Conservation (phyloP, 2,888 invertebrate genomes). For the Agriotes lineatus region DNA sequence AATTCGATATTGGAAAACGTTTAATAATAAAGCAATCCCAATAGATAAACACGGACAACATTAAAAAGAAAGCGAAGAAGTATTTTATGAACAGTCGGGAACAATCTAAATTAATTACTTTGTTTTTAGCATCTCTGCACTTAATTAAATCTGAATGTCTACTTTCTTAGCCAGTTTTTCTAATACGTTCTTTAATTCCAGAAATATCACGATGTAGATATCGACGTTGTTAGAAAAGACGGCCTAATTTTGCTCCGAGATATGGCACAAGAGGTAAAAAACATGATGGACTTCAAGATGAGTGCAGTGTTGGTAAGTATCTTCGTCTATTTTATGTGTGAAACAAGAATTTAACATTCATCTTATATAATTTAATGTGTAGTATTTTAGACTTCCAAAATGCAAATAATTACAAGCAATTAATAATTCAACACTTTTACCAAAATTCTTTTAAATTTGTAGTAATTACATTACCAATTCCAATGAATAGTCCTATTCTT, state of each 20-base stretch:
- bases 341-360: not conserved
- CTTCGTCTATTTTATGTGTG: not conserved
- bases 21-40: not conserved
- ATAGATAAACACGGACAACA: not conserved
- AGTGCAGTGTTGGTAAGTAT: slow-evolving; percentile 89
- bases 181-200: slow-evolving; percentile 63
- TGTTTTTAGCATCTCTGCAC: not conserved
- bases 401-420: too few species aligned
- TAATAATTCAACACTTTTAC: too few species aligned
- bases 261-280: slow-evolving; percentile 90
- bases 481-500: too few species aligned
- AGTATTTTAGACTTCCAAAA: not conserved
- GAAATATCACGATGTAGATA: slow-evolving; percentile 85
- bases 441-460: too few species aligned
- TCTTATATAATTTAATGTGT: too few species aligned
- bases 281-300: slow-evolving; percentile 94
- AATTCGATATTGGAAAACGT: not conserved
- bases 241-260: slow-evolving; percentile 87
- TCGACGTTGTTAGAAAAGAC: slow-evolving; percentile 85
- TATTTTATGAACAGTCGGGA: not conserved
- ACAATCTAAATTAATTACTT: slow-evolving; percentile 4
- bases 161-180: not conserved
- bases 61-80: not conserved
- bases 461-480: too few species aligned
- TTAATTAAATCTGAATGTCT: not conserved